Percentiles rank a stretch among this genome's conserved stretches.
Conservation (phyloP, 2,888 invertebrate genomes). For the Electrophaes corylata region DNA sequence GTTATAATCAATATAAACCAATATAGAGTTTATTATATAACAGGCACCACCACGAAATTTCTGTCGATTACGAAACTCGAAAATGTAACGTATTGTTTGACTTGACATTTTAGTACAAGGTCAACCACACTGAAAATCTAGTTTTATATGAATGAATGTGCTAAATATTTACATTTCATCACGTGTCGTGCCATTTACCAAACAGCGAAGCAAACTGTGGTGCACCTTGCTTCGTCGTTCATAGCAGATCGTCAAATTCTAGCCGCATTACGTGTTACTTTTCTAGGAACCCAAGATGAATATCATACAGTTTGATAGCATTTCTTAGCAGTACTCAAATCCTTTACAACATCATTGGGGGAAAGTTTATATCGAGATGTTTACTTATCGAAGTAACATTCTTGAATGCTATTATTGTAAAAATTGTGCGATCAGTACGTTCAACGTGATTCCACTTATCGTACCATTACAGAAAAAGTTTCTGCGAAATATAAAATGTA, state of each 20-base stretch:
- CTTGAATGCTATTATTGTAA: too few relatives aligned
- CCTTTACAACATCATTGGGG: too few relatives aligned
- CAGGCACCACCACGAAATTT: background rate
- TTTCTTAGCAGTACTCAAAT: too few relatives aligned
- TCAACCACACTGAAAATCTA: background rate
- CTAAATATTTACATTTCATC: slow-evolving; percentile 1
- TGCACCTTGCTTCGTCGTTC: background rate
- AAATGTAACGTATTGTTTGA: too few relatives aligned
- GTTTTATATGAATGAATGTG: background rate
- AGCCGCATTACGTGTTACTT: background rate
- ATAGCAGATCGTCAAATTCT: background rate
- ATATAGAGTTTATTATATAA: too few relatives aligned
- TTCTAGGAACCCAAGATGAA: background rate
- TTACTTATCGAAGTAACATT: too few relatives aligned
- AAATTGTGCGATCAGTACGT: too few relatives aligned
- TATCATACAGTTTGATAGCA: background rate
- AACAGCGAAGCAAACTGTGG: background rate
- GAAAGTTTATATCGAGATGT: too few relatives aligned
- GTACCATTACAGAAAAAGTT: too few relatives aligned
- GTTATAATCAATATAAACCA: too few relatives aligned
- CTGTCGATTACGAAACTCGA: background rate
- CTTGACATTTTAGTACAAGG: background rate
- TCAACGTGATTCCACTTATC: too few relatives aligned
- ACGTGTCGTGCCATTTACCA: slow-evolving; percentile 3
- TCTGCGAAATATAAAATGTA: too few relatives aligned